Base-by-base conservation (phyloP, 2,113 vertebrate genomes). In the Hippocampus zosterae region DNA sequence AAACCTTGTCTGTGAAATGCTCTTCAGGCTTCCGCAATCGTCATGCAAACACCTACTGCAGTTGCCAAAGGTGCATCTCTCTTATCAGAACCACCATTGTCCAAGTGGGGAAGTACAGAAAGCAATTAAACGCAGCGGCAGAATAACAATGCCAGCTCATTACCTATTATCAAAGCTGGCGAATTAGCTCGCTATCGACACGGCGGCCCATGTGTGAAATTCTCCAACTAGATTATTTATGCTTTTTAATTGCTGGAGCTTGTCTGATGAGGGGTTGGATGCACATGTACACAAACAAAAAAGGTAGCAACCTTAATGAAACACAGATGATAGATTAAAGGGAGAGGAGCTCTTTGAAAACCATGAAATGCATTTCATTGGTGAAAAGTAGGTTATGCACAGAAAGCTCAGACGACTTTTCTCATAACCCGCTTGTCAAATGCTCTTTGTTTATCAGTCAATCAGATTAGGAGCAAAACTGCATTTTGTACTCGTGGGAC, bases 71-170 rank as follows among this genome's bases (percentile, higher is more conserved):
- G 91, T 86, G 90, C 86, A 88, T 87, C 90, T 90, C 91, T 91
- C 91, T 92, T 91, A 92, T 92, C 90, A 65, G 85, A 77, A 79
- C 78, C 84, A 85, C 89, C 86, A 92, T 91, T 92, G 92, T 93
- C 90, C 91, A 85, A 91, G 87, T 72, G 77, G 87, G 84, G 87
- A 90, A 91, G 86, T 90, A 91, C 89, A 91, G 89, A 92, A 92
- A 92, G 92, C 91, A 93, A 93, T 93, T 93, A 92, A 37, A 91
- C 87, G 83, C 74, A 59, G 81, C 86, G 85, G 80, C 84, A 82
- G 89, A 92, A 92, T 90, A 92, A 91, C 91, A 91, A 92, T 90
- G 90, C 77, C 70, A 88, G 90, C 91, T 93, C 91, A 91, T 93
- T 92, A 92, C 88, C 87, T 88, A 90, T 88, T 91, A 92, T 90